These are phyloP conservation scores for Diloba caeruleocephala DNA, from an alignment of 2,888 invertebrate genomes.

Conservation along the genomic window DNA sequence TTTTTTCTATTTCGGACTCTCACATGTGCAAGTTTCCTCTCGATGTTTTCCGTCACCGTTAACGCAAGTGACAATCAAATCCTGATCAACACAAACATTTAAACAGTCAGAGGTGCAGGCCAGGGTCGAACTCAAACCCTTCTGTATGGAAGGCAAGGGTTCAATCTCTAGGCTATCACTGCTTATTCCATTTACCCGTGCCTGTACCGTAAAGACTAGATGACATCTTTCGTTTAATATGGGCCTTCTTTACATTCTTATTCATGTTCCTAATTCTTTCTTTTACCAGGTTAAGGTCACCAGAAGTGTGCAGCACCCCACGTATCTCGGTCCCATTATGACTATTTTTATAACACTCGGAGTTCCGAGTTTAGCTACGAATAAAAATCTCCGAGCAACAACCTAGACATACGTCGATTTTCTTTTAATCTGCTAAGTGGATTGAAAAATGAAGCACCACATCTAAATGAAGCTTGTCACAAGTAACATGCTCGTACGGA, in stretches of 20 bases:
- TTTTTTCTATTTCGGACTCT: no score
- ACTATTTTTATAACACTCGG: slow-evolving; percentile 38
- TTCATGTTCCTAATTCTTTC: neutral
- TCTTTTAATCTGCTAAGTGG: slow-evolving; percentile 39
- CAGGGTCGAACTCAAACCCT: no score
- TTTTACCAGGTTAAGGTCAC: slow-evolving; percentile 31
- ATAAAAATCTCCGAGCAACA: slow-evolving; percentile 28
- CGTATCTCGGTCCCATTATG: slow-evolving; percentile 19
- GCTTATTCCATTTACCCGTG: no score
- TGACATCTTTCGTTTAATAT: neutral
- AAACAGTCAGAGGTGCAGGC: no score
- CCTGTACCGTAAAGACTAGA: no score
- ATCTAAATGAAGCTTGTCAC: slow-evolving; percentile 21
- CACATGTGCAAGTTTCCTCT: no score
- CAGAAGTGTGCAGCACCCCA: slow-evolving; percentile 5
- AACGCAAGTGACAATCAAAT: no score
- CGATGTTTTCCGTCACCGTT: no score
- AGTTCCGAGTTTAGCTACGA: slow-evolving; percentile 18
- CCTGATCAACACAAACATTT: no score
- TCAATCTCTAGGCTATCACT: no score
- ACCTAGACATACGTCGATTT: slow-evolving; percentile 21
- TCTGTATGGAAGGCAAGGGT: no score
- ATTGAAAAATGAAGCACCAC: slow-evolving; percentile 25
- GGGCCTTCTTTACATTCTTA: neutral
- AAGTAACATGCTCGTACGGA: slow-evolving; percentile 6